phyloP scores from a whole-genome alignment of 2,113 vertebrate species.

The Petroica traversi region DNA sequence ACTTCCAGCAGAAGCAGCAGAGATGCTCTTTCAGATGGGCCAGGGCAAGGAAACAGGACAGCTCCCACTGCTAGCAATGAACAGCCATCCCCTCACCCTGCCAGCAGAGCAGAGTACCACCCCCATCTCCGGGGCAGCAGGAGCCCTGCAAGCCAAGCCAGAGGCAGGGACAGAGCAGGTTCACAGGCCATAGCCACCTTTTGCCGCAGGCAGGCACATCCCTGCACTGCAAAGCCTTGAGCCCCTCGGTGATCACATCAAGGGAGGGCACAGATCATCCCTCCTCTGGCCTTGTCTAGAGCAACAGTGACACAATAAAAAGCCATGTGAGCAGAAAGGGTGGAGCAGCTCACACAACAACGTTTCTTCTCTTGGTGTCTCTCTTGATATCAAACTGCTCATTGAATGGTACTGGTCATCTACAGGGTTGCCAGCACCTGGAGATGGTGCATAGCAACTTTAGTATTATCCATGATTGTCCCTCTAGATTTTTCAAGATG shows the following conservation, averaged over 20 bases:
- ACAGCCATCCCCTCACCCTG: not conserved
- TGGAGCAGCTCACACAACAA: not conserved
- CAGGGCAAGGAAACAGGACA: not conserved
- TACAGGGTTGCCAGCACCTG: not conserved
- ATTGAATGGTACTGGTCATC: too few species aligned
- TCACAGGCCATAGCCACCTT: not conserved
- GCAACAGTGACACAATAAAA: not conserved
- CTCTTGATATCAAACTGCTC: not conserved
- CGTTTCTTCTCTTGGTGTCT: not conserved
- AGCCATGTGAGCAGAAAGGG: not conserved
- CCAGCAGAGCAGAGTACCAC: not conserved
- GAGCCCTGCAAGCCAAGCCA: not conserved
- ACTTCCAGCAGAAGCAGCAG: not conserved
- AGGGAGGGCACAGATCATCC: not conserved
- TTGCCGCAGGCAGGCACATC: not conserved
- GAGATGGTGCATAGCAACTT: not conserved
- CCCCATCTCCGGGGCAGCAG: not conserved
- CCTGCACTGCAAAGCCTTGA: not conserved
- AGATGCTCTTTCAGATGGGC: not conserved
- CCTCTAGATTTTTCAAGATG: not conserved
- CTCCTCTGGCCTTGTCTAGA: not conserved
- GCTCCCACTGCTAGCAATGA: not conserved
- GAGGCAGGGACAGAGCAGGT: not conserved
- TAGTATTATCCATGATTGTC: not conserved
- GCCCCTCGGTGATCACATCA: not conserved